phyloP scores from a whole-genome alignment of 2,888 invertebrate genomes.

The Tridacna crocea region DNA sequence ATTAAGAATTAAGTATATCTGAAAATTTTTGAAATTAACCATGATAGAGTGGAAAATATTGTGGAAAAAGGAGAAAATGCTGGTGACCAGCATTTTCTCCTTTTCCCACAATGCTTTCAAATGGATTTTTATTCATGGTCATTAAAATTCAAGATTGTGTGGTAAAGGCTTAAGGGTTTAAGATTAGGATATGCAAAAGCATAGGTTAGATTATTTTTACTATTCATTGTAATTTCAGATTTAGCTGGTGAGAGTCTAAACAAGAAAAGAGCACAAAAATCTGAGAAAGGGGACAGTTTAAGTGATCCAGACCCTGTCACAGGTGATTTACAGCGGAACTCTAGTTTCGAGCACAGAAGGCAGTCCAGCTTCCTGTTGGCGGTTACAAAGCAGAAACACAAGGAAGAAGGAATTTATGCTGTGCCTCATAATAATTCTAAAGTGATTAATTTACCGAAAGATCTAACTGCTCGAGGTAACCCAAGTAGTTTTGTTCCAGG shows the following conservation, averaged over 20 bases:
- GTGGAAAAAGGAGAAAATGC: no score
- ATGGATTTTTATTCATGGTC: no score
- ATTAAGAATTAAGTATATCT: no score
- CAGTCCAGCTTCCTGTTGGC: conserved; percentile 81
- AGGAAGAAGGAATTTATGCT: conserved; percentile 61
- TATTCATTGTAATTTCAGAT: conserved; percentile 18
- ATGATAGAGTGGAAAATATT: no score
- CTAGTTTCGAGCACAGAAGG: conserved; percentile 74
- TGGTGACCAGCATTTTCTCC: no score
- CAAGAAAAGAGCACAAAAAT: background rate
- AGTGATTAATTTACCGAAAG: conserved; percentile 46
- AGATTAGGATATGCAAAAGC: no score
- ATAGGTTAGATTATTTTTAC: no score
- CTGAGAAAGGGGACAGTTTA: background rate
- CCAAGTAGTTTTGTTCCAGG: conserved; percentile 29
- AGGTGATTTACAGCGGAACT: conserved; percentile 38
- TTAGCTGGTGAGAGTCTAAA: background rate
- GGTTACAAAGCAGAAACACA: conserved; percentile 69
- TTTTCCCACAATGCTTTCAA: no score
- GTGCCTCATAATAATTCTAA: conserved; percentile 65
- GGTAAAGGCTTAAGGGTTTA: no score
- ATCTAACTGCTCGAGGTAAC: conserved; percentile 24
- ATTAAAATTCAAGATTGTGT: no score
- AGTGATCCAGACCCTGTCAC: background rate
- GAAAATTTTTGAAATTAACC: no score